Evolutionary conservation across 1,140 invertebrate genomes (phyloP), one percentile per base, ranked within the genome.

Genomic region (Drosophila rhopaloa): DNA sequence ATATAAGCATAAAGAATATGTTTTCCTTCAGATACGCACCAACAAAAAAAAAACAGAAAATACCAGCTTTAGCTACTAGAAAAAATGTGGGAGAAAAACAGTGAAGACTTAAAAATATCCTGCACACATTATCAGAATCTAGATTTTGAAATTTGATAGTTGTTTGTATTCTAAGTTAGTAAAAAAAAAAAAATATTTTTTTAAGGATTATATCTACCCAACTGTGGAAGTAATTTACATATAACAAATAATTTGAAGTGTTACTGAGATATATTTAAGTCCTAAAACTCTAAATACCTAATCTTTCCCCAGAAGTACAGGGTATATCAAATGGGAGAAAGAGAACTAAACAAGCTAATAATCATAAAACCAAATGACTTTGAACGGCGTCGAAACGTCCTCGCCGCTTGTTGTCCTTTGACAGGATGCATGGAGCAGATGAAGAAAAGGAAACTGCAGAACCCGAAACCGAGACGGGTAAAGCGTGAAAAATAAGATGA

Each of bases 351-450:
- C 90, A 91, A 90, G 90, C 90, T 91, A 91, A 91, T 91, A 91
- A 91, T 91, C 90, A 91, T 91, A 91, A 91, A 91, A 91, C 61
- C 86, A 91, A 91, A 91, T 91, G 90, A 91, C 86, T 90, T 91
- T 90, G 90, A 91, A 91, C 90, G 90, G 79, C 70, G 81, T 76
- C 81, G 70, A 53, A 67, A 58, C 59, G 82, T 53, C 57, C 74
- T 62, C 60, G 55, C 56, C 38, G 47, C 67, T 61, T 9, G 57
- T 74, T 61, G 73, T 78, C 71, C 62, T 76, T 51, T 57, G 61
- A 60, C 57, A 55, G 76, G 67, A 65, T 79, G 67, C 76, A 66
- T 59, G 57, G 50, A 53, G 46, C 51, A 46, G 59, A 35, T 43
- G 14, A 62, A 38, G 14, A 50, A 58, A 53, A 62, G 41, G 48